A percentile compares a stretch with the other conserved stretches of the same genome.
phyloP scores from a whole-genome alignment of 2,888 invertebrate species.

The Eupithecia centaureata region DNA sequence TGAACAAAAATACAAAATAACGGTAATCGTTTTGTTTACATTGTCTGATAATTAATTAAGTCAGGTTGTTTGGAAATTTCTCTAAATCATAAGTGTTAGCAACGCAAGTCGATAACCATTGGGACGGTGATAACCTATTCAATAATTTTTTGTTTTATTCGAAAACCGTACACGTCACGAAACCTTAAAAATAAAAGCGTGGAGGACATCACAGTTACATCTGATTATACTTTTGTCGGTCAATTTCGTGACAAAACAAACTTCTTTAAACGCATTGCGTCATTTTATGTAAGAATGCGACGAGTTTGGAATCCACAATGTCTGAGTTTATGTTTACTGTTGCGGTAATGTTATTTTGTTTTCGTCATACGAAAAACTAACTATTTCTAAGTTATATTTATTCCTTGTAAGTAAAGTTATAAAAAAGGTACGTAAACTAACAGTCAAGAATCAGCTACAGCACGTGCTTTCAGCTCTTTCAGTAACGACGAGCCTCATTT shows the following conservation, averaged over 20 bases:
- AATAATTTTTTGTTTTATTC: no score
- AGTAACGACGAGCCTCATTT: not conserved
- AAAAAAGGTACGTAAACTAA: not conserved
- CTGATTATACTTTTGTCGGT: constrained; percentile 35
- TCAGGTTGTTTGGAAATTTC: not conserved
- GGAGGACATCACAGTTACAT: constrained; percentile 8
- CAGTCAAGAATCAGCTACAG: not conserved
- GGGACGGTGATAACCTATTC: no score
- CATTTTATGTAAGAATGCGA: constrained; percentile 57
- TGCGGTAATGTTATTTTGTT: constrained; percentile 11
- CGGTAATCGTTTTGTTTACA: not conserved
- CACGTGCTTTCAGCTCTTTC: not conserved
- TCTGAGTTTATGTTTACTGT: constrained; percentile 27
- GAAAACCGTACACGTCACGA: no score
- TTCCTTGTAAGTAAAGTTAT: not conserved
- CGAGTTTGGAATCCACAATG: constrained; percentile 52
- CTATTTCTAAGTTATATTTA: not conserved
- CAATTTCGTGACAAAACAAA: constrained; percentile 51
- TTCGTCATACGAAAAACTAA: not conserved
- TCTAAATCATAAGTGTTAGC: not conserved
- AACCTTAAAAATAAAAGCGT: not conserved
- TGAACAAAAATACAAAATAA: not conserved
- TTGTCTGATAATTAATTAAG: not conserved
- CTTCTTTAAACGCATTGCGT: constrained; percentile 56
- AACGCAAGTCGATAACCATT: no score